Evolutionary conservation across 2,888 invertebrate genomes (phyloP).

Genomic region (Perizoma affinitatum): DNA sequence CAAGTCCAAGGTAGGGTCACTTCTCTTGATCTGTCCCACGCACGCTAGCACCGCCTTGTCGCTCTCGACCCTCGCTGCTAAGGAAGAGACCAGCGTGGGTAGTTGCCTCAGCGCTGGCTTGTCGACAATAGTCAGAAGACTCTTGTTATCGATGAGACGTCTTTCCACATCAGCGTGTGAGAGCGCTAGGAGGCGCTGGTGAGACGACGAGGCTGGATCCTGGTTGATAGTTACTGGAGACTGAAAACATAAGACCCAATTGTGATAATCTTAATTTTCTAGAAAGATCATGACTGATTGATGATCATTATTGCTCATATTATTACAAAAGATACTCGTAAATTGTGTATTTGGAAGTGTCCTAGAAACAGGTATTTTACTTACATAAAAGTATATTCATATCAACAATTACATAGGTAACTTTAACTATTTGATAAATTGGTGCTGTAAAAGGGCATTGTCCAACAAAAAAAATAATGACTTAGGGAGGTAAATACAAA

Average conservation of each 20-base stretch:
- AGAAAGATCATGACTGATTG: no score
- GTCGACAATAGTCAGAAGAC: slow-evolving; percentile 92
- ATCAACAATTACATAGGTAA: no score
- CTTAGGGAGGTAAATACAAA: no score
- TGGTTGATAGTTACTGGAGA: slow-evolving; percentile 84
- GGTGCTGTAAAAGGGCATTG: no score
- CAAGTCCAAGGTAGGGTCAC: slow-evolving; percentile 85
- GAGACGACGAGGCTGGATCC: slow-evolving; percentile 93
- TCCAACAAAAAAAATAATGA: no score
- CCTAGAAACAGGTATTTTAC: no score
- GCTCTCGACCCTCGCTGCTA: slow-evolving; percentile 92
- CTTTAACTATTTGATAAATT: no score
- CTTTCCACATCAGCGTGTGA: slow-evolving; percentile 94
- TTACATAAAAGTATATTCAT: no score
- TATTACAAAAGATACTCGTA: no score
- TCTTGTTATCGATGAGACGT: slow-evolving; percentile 95
- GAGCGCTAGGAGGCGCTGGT: slow-evolving; percentile 93
- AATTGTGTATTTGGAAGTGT: no score
- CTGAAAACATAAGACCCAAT: slow-evolving; percentile 43
- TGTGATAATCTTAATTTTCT: no score
- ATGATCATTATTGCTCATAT: no score
- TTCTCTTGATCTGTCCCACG: slow-evolving; percentile 87
- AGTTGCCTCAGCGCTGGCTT: slow-evolving; percentile 92
- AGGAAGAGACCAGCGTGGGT: slow-evolving; percentile 85
- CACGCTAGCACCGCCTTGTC: slow-evolving; percentile 94